Evolutionary conservation across 2,797 vertebrate genomes (phyloP).

Genomic region (Sciaenops ocellatus): DNA sequence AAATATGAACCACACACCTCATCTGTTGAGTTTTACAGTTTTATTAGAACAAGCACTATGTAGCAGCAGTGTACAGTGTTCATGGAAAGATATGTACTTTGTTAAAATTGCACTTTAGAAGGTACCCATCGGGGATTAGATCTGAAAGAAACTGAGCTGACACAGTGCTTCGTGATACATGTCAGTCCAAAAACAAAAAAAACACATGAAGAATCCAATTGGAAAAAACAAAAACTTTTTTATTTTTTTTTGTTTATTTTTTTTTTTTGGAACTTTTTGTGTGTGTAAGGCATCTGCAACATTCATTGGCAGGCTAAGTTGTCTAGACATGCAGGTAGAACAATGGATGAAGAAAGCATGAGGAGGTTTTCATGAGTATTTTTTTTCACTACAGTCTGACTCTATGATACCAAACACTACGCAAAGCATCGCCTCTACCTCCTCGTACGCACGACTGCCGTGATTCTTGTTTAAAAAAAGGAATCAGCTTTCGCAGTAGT

Average conservation of each 20-base stretch:
- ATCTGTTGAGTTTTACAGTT: conserved; percentile 77
- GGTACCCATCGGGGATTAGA: conserved; percentile 87
- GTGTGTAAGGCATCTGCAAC: conserved; percentile 91
- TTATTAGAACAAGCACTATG: conserved; percentile 96
- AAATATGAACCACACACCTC: conserved; percentile 44
- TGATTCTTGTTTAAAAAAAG: conserved; percentile 14
- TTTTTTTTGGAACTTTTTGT: too few species aligned
- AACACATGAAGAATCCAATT: conserved; percentile 75
- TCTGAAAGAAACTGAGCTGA: conserved; percentile 82
- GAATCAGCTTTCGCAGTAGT: conserved; percentile 37
- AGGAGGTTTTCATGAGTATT: conserved; percentile 31
- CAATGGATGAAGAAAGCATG: conserved; percentile 64
- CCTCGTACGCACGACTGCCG: conserved; percentile 26
- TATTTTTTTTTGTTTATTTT: conserved; percentile 23
- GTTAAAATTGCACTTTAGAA: conserved; percentile 93
- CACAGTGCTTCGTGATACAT: conserved; percentile 84
- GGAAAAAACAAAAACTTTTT: conserved; percentile 67
- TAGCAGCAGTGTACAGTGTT: conserved; percentile 93
- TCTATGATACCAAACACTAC: conserved; percentile 61
- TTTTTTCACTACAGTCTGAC: conserved; percentile 53
- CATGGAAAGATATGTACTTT: conserved; percentile 91
- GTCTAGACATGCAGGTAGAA: conserved; percentile 91
- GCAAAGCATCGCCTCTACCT: conserved; percentile 52
- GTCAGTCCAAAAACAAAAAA: conserved; percentile 71
- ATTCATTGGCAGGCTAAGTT: conserved; percentile 93